Percentiles rank a stretch among this genome's conserved stretches.
Conservation (phyloP, 1,140 invertebrate genomes). For the Ganaspis sp. region DNA sequence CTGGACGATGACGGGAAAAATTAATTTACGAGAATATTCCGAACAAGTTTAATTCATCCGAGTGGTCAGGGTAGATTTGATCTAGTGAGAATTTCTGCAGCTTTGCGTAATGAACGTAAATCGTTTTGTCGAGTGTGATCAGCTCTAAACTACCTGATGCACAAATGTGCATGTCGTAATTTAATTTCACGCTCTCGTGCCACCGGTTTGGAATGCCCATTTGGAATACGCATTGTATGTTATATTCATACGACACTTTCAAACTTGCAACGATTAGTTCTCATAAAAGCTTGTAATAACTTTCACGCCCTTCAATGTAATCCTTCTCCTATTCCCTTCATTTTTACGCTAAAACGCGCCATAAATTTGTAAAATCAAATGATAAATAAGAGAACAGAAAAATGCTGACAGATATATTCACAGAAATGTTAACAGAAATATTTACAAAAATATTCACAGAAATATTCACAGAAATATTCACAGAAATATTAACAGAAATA, state of each 20-base stretch:
- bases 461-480: too few relatives aligned
- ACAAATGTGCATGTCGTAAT: conserved; percentile 42
- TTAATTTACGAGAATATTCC: too few relatives aligned
- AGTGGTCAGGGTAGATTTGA: too few relatives aligned
- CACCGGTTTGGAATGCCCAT: conserved; percentile 38
- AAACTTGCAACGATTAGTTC: background rate
- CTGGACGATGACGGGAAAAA: too few relatives aligned
- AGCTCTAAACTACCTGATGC: background rate
- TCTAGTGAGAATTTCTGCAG: background rate
- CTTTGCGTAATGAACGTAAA: background rate
- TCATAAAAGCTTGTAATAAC: background rate
- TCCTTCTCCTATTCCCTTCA: background rate
- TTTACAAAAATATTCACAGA: too few relatives aligned
- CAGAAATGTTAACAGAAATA: too few relatives aligned
- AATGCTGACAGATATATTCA: too few relatives aligned
- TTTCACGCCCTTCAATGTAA: conserved; percentile 10
- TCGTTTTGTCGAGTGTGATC: background rate
- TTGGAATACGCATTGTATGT: background rate
- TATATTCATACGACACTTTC: conserved; percentile 4
- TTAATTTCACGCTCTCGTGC: conserved; percentile 51
- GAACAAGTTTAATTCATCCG: too few relatives aligned
- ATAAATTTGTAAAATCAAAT: background rate
- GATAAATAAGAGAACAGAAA: too few relatives aligned
- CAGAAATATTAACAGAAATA: too few relatives aligned
- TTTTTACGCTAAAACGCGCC: background rate